Conservation (phyloP, 2,113 vertebrate species). For the Arvicanthis niloticus region DNA sequence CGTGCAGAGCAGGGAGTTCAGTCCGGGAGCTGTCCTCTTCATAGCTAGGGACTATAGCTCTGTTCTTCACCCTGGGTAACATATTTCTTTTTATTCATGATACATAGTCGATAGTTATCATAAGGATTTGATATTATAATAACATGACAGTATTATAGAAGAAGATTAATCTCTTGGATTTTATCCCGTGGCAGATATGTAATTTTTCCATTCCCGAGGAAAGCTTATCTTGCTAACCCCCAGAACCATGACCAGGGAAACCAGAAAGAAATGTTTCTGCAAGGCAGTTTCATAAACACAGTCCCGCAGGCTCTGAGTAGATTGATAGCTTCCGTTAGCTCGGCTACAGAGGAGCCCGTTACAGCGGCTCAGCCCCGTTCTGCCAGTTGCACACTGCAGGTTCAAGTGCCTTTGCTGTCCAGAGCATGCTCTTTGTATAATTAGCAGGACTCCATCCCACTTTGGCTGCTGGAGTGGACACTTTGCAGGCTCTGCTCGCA, state of each 20-base stretch:
- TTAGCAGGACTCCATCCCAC: neutral
- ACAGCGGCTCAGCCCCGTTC: neutral
- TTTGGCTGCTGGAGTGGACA: neutral
- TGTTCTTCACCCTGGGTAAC: neutral
- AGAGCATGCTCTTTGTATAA: neutral
- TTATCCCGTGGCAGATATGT: neutral
- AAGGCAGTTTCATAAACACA: neutral
- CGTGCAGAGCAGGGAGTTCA: neutral
- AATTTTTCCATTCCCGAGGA: neutral
- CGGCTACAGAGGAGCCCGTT: neutral
- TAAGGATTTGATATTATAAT: slow-evolving; percentile 24
- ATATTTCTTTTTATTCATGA: neutral
- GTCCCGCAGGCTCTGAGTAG: neutral
- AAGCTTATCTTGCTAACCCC: slow-evolving; percentile 49
- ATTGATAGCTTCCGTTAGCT: neutral
- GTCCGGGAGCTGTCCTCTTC: neutral
- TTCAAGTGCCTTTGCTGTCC: neutral
- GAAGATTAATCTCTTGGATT: slow-evolving; percentile 10
- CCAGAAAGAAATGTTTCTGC: slow-evolving; percentile 20
- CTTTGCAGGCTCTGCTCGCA: neutral
- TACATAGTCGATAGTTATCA: neutral
- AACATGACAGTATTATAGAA: slow-evolving; percentile 36
- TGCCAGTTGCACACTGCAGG: neutral
- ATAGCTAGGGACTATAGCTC: neutral
- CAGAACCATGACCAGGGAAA: neutral